Base-by-base conservation (phyloP, 2,888 invertebrate genomes). In the Drosophila sordidapex region DNA sequence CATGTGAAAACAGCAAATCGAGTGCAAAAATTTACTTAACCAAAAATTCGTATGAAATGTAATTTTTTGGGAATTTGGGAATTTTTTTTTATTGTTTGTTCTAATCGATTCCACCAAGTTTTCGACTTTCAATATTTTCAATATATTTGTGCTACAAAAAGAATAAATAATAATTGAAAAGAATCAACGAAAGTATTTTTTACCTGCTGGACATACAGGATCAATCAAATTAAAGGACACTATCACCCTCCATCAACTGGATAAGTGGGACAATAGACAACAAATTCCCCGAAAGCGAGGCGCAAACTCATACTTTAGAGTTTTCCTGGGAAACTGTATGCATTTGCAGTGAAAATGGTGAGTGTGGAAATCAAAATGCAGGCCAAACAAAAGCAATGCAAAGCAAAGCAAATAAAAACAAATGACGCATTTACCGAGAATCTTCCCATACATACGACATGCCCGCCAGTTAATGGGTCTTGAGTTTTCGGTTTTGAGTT, bases 271-370 rank as follows among this genome's bases (percentile, higher is more conserved):
- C 25, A 38, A 52, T 48, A 54, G 33, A 52, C 56, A 31, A 27
- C 25, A 21, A 35, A 31, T 58, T 46, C 43, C 5, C 27, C 29
- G 64, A 53, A 48, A 58, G 65, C 46, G 31, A 58, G 60, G 25
- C 58, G 27, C 43, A 63, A 49, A 35, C 63, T 51, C 62, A 36
- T 70, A 61, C 67, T 60, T 67, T 11, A 61, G 49, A 59, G 57
- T 63, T 71, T 81, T 76, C 64, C 74, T 58, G 80, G 68, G 70
- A 82, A 81, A 73, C 68, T 79, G 52, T 78, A 70, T 75, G 74
- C 79, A 62, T 61, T 70, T 46, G 64, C 68, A 57, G 64, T 74
- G 66, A 80, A 75, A 68, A 82, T 82, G 82, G 82, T 82, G 61
- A 82, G 81, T 78, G 67, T 70, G 68, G 46, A 70, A 75, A 63